Conservation (phyloP, 2,113 vertebrate species). For the Indicator maculatus region DNA sequence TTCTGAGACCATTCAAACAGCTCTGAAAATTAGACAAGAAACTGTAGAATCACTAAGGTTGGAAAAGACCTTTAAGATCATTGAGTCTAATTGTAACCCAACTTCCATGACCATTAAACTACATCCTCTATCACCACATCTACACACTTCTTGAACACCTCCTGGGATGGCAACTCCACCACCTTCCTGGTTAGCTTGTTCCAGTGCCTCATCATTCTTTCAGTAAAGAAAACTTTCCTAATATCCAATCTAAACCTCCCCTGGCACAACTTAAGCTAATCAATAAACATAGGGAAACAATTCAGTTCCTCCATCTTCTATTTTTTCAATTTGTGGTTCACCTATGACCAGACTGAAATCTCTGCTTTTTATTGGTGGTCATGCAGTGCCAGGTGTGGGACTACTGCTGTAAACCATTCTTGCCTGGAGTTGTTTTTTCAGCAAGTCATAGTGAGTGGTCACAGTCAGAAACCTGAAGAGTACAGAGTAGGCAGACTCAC, state of each 20-base stretch:
- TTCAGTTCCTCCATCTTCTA: not conserved
- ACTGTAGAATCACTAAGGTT: no score
- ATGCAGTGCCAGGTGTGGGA: not conserved
- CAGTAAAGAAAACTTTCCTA: no score
- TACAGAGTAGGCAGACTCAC: not conserved
- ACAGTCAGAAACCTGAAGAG: not conserved
- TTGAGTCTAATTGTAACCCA: no score
- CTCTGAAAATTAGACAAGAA: not conserved
- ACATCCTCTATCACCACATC: no score
- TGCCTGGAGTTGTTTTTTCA: not conserved
- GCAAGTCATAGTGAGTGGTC: not conserved
- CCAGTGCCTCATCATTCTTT: no score
- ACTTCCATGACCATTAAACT: no score
- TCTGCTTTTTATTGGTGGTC: not conserved
- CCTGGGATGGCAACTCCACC: no score
- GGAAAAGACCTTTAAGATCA: no score
- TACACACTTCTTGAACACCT: no score
- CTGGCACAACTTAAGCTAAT: no score
- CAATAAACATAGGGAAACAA: not conserved
- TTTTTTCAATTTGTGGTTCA: not conserved
- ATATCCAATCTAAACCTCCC: no score
- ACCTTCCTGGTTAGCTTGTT: no score
- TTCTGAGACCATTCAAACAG: not conserved
- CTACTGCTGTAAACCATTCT: not conserved
- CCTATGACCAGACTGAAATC: not conserved